Conservation (phyloP, 2,797 vertebrate genomes). For the Stomatorhinus walkeri region DNA sequence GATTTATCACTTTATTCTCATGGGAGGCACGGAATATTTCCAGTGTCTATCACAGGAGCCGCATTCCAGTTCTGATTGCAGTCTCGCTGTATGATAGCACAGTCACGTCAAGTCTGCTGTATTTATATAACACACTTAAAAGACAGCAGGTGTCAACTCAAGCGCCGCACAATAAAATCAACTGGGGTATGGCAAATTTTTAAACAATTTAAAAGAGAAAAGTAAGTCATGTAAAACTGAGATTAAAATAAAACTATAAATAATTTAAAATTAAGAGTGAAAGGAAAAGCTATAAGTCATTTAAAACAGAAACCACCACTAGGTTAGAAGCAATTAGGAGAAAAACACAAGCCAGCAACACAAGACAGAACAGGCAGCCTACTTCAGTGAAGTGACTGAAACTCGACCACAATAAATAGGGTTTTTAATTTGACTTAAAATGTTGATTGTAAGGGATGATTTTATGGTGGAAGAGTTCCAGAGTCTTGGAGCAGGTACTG, state of each 20-base stretch:
- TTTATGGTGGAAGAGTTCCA: neutral
- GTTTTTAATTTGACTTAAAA: neutral
- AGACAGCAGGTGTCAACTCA: neutral
- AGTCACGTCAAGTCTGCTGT: neutral
- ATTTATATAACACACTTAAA: neutral
- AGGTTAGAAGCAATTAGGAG: neutral
- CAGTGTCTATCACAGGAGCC: slow-evolving; percentile 24
- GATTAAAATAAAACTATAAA: neutral
- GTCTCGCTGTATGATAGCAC: neutral
- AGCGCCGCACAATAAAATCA: neutral
- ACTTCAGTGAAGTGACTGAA: neutral
- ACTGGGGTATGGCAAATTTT: neutral
- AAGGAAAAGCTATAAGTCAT: neutral
- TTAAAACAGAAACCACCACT: neutral
- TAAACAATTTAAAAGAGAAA: neutral
- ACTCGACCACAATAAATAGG: neutral
- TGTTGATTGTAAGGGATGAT: neutral
- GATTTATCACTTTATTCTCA: neutral
- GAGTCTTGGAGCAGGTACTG: neutral
- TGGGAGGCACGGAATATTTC: neutral
- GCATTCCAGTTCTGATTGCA: slow-evolving; percentile 1
- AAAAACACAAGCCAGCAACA: neutral
- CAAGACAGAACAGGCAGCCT: neutral
- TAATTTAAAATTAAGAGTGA: neutral
- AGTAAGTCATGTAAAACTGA: neutral